Percentiles rank a stretch among this genome's conserved stretches.
phyloP scores from a whole-genome alignment of 1,140 invertebrate species.

The Drosophila yakuba region DNA sequence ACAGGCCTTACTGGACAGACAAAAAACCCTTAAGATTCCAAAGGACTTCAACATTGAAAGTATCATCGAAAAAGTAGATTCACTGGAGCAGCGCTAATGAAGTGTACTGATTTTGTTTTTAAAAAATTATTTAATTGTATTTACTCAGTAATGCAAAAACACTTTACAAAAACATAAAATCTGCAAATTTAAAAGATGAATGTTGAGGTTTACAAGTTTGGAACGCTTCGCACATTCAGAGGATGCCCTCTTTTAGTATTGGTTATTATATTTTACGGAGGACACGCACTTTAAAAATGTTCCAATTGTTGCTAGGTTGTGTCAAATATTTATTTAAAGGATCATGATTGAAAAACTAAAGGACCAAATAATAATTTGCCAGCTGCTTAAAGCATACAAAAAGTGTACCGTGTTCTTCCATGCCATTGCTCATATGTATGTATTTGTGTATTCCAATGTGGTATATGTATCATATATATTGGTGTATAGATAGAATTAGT shows the following conservation, averaged over 20 bases:
- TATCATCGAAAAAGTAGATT: slow-evolving; percentile 63
- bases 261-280: slow-evolving; percentile 60
- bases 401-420: slow-evolving; percentile 37
- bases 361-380: slow-evolving; percentile 46
- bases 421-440: slow-evolving; percentile 58
- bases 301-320: slow-evolving; percentile 66
- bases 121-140: slow-evolving; percentile 76
- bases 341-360: slow-evolving; percentile 54
- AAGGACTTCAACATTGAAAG: slow-evolving; percentile 67
- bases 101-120: slow-evolving; percentile 37
- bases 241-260: too few relatives aligned
- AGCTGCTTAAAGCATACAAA: slow-evolving; percentile 73
- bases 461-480: slow-evolving; percentile 71
- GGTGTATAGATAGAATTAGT: slow-evolving; percentile 77
- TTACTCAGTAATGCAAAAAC: slow-evolving; percentile 72
- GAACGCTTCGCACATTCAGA: slow-evolving; percentile 13
- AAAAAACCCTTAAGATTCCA: slow-evolving; percentile 41
- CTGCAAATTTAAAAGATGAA: slow-evolving; percentile 51
- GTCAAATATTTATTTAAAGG: slow-evolving; percentile 66
- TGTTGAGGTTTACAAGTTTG: slow-evolving; percentile 49
- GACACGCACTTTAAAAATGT: slow-evolving; percentile 50
- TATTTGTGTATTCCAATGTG: slow-evolving; percentile 57
- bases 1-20: slow-evolving; percentile 43
- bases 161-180: slow-evolving; percentile 73
- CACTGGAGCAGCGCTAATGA: slow-evolving; percentile 34